Evolutionary conservation across 2,888 invertebrate genomes (phyloP).

Genomic region (Drosophila parthenogenetica): DNA sequence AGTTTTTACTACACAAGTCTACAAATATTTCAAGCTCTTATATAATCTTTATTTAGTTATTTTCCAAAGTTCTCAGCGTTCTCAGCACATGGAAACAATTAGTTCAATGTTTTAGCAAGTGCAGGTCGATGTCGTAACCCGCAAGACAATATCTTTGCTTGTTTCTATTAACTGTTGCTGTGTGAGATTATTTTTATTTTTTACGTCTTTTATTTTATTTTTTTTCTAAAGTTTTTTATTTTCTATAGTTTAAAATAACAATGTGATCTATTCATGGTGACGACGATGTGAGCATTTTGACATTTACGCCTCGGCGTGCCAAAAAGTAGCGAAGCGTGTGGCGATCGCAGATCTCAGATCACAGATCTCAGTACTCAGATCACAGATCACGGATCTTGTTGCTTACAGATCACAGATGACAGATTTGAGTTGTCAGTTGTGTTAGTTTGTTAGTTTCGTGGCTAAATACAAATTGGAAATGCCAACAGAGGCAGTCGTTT

Average conservation of each 20-base stretch:
- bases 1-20: too few relatives aligned
- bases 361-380: slow-evolving; percentile 30
- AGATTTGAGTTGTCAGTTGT: slow-evolving; percentile 31
- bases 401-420: slow-evolving; percentile 9
- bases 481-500: slow-evolving; percentile 63
- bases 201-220: slow-evolving; percentile 3
- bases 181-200: not conserved
- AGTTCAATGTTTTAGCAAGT: slow-evolving; percentile 30
- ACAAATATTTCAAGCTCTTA: too few relatives aligned
- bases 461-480: slow-evolving; percentile 70
- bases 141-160: slow-evolving; percentile 42
- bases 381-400: slow-evolving; percentile 19
- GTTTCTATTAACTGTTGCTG: slow-evolving; percentile 30
- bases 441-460: slow-evolving; percentile 28
- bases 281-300: slow-evolving; percentile 54
- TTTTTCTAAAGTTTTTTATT: not conserved
- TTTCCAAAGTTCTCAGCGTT: too few relatives aligned
- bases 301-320: slow-evolving; percentile 69
- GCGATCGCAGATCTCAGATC: slow-evolving; percentile 44
- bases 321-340: slow-evolving; percentile 77
- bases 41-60: too few relatives aligned
- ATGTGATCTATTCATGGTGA: slow-evolving; percentile 67
- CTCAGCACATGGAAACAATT: slow-evolving; percentile 21
- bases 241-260: slow-evolving; percentile 39
- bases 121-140: slow-evolving; percentile 17